phyloP scores from a whole-genome alignment of 2,888 invertebrate genomes.

The Trachelus iudaicus region DNA sequence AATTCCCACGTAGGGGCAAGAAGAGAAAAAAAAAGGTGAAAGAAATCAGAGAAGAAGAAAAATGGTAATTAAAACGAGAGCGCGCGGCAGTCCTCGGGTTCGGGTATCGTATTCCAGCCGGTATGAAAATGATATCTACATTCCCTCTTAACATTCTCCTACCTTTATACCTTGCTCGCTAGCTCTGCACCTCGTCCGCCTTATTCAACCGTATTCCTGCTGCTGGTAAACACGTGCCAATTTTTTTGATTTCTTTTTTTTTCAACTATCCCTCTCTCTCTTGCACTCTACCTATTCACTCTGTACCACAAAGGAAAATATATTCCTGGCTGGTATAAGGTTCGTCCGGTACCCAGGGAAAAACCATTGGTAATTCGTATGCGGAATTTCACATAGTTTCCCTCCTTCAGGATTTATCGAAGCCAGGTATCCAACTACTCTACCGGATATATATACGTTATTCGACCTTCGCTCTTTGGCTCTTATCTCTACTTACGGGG shows the following conservation, averaged over 20 bases:
- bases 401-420: no score
- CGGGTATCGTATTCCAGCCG: conserved; percentile 50
- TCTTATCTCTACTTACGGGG: no score
- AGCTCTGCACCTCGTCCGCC: conserved; percentile 8
- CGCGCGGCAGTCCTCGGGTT: conserved; percentile 39
- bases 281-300: neutral
- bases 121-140: conserved; percentile 52
- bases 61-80: conserved; percentile 58
- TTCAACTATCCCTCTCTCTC: neutral
- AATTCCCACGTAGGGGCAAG: conserved; percentile 30
- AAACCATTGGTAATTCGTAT: no score
- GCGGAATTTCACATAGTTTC: no score
- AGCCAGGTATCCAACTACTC: no score
- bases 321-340: no score
- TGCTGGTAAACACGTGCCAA: conserved; percentile 29
- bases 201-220: conserved; percentile 15
- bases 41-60: conserved; percentile 55
- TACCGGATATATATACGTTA: no score
- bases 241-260: conserved; percentile 11
- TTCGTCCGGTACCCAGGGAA: no score
- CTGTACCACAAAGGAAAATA: no score
- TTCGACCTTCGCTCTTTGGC: no score
- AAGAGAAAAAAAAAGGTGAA: conserved; percentile 20
- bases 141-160: conserved; percentile 17
- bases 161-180: conserved; percentile 1